These are phyloP conservation scores for Encarsia formosa DNA, from an alignment of 2,888 invertebrate genomes.

Conservation along the genomic window DNA sequence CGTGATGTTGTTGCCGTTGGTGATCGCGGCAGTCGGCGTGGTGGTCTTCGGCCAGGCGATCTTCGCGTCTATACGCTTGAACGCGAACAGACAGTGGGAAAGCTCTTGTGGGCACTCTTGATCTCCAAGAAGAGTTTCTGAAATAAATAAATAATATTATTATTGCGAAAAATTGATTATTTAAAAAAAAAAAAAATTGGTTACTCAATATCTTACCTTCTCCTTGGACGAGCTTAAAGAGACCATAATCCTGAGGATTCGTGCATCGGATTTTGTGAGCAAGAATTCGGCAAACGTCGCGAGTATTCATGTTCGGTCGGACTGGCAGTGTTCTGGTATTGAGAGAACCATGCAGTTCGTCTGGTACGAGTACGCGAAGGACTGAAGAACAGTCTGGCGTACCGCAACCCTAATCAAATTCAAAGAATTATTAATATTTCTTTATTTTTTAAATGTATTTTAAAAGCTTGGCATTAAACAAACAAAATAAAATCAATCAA, in stretches of 20 bases:
- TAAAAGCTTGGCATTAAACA: no score
- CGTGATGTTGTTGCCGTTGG: background rate
- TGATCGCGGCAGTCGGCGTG: background rate
- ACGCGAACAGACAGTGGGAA: constrained; percentile 87
- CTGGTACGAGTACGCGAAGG: constrained; percentile 87
- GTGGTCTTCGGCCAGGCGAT: constrained; percentile 85
- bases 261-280: constrained; percentile 94
- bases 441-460: no score
- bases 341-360: constrained; percentile 89
- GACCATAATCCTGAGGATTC: constrained; percentile 93
- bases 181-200: background rate
- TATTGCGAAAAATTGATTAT: background rate
- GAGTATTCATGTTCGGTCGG: constrained; percentile 87
- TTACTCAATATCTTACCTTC: constrained; percentile 62
- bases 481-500: no score
- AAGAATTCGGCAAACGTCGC: constrained; percentile 89
- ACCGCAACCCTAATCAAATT: constrained; percentile 47
- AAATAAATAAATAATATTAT: constrained; percentile 31
- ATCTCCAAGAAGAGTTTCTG: constrained; percentile 86
- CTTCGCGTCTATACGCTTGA: constrained; percentile 92
- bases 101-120: constrained; percentile 88
- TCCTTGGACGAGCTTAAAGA: constrained; percentile 85
- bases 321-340: constrained; percentile 89
- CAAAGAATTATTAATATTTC: no score
- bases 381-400: constrained; percentile 65